Evolutionary conservation across 1,140 invertebrate genomes (phyloP), one percentile per base, ranked within the genome.

Genomic region (Zaprionus inermis): DNA sequence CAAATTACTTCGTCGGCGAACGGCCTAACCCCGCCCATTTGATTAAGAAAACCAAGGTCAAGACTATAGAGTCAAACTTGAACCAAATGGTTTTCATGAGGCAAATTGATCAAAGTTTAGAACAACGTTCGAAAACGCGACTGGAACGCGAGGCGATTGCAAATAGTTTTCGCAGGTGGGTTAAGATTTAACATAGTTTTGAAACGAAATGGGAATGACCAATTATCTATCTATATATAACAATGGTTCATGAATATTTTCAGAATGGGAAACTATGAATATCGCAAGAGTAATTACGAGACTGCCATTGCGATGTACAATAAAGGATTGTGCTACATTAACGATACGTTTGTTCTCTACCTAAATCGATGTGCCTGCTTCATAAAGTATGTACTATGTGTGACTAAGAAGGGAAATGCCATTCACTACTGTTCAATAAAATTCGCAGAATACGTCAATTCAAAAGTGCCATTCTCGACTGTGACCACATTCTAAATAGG

Each of bases 11-110:
- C 12, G 5, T 11, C 12, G 0, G 66, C 57, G 0, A 7, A 9
- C 10, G 28, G 11, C 4, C 6, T 1, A n/a, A 22, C 2, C 1
- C 9, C 0, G 7, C n/a, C 0, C 14, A 41, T 5, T 1, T 56
- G 3, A 10, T n/a, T 3, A 68, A 34, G 32, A 46, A 34, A 30
- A 44, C 30, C 20, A 76, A 78, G 46, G 18, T n/a, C 1, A 36
- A 1, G 41, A 0, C 0, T 0, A 9, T 7, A 1, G 6, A 1
- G 0, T 1, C 36, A 0, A 88, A 80, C 7, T 58, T 49, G 1
- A 72, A 79, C 58, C 64, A 88, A 12, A 70, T 88, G 6, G 77
- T 84, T 1, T 88, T 83, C 14, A 88, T 88, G 84, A 73, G 77
- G 0, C 83, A 88, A 61, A 51, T 83, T 1, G 67, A 78, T 10